Base-by-base conservation (phyloP, 2,113 vertebrate genomes). In the Trinectes maculatus region DNA sequence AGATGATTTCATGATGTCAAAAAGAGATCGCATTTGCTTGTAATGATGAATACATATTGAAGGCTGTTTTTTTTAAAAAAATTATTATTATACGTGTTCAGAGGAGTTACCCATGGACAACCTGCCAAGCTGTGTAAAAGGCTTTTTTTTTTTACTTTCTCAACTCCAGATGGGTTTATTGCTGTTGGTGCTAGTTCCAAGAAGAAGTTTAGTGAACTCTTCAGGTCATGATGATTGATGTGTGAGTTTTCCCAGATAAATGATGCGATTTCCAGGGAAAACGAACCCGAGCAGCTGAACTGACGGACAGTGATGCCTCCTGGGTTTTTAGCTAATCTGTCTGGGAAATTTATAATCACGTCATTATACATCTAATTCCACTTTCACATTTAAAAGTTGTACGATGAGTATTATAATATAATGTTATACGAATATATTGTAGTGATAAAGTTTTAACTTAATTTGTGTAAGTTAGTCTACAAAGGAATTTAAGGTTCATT, bases 1-100 rank as follows among this genome's bases (percentile, higher is more conserved):
- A 8, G 29, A 63, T 40, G 25, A 31, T 52, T 18, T n/a, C n/a
- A n/a, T n/a, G n/a, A 16, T 21, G 39, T 43, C 55, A 66, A 25
- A 44, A 28, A 16, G 25, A 61, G 48, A 58, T 28, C 43, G 18
- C 39, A 62, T 51, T 66, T 29, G 48, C 44, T 21, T 19, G 13
- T 62, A 58, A 56, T 58, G 75, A 62, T 33, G 58, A 64, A 42
- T n/a, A 6, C 21, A 28, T 33, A n/a, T 18, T n/a, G n/a, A 1
- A 5, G 16, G 10, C 19, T 46, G 7, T 36, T 56, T 29, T 12
- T 44, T n/a, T n/a, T n/a, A n/a, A n/a, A n/a, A n/a, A n/a, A n/a
- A n/a, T n/a, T n/a, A n/a, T n/a, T 11, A 21, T 37, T 7, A 26
- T 25, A 16, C 36, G 1, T 4, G 48, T 4, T 15, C 36, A 8